Conservation (phyloP, 2,888 invertebrate species). For the Lamproptera curius region DNA sequence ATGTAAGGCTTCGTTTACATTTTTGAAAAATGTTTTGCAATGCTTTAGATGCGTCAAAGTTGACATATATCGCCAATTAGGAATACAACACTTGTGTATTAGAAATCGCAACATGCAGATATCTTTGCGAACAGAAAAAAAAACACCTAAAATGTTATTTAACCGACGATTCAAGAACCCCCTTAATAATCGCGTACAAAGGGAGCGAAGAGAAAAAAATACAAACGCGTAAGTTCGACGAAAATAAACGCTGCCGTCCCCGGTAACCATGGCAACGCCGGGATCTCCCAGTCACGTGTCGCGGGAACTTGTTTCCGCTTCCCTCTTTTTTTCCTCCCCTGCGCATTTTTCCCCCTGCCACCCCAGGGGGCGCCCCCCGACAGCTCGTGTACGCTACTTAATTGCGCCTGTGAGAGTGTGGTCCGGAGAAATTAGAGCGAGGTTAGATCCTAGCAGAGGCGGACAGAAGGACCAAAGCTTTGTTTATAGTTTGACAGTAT, state of each 20-base stretch:
- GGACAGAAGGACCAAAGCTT: conserved; percentile 15
- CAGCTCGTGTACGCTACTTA: conserved; percentile 74
- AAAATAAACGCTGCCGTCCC: conserved; percentile 32
- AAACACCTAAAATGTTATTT: too few relatives aligned
- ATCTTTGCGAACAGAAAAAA: too few relatives aligned
- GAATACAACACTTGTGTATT: too few relatives aligned
- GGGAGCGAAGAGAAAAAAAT: conserved; percentile 5
- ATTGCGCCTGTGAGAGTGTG: conserved; percentile 78
- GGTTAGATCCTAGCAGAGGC: conserved; percentile 50
- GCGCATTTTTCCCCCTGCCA: conserved; percentile 53
- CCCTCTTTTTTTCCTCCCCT: conserved; percentile 69
- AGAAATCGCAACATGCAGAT: too few relatives aligned
- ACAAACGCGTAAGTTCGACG: conserved; percentile 25
- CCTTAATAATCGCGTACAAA: conserved; percentile 6
- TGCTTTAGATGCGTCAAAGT: neutral
- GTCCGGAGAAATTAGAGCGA: conserved; percentile 75
- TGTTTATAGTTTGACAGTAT: too few relatives aligned
- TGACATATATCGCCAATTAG: conserved; percentile 2
- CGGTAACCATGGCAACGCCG: conserved; percentile 67
- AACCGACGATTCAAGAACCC: conserved; percentile 6
- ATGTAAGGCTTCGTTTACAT: too few relatives aligned
- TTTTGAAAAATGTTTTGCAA: too few relatives aligned
- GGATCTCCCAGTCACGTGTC: conserved; percentile 76
- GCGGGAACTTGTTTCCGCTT: conserved; percentile 69
- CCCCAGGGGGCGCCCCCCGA: conserved; percentile 39